phyloP scores from a whole-genome alignment of 2,797 vertebrate genomes.

The Meriones psammophilus region DNA sequence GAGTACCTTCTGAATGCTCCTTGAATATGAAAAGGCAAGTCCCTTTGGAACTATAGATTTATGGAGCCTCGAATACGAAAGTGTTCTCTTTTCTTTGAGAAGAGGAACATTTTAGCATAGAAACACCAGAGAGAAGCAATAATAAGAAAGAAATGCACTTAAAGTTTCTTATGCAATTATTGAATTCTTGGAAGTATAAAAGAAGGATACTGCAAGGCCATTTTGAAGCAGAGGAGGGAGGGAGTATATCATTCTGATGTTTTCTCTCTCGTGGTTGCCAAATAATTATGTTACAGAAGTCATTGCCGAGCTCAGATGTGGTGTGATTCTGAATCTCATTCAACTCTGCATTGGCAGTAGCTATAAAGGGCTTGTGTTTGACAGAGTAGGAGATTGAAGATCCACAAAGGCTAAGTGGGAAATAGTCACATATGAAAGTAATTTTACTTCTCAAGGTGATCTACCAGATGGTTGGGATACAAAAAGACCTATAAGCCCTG shows the following conservation, averaged over 20 bases:
- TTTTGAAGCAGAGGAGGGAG: background rate
- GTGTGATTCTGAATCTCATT: background rate
- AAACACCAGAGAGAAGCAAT: background rate
- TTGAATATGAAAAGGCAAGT: background rate
- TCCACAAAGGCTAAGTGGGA: background rate
- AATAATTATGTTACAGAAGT: slow-evolving; percentile 34
- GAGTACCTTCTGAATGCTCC: background rate
- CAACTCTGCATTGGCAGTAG: background rate
- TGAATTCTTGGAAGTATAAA: background rate
- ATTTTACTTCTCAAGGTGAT: background rate
- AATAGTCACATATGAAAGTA: background rate
- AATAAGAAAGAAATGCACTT: background rate
- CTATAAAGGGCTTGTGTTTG: background rate
- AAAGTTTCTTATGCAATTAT: background rate
- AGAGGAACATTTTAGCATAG: slow-evolving; percentile 25
- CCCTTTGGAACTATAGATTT: background rate
- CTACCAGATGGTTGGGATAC: background rate
- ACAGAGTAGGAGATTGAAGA: background rate
- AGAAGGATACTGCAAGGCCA: background rate
- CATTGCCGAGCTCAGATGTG: background rate
- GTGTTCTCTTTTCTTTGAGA: slow-evolving; percentile 20
- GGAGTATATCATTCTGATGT: background rate
- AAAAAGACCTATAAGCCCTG: background rate
- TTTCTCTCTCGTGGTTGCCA: slow-evolving; percentile 15
- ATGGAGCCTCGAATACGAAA: background rate